These are phyloP conservation scores for Doryteuthis pealeii DNA, from an alignment of 1,140 invertebrate species.

Conservation along the genomic window DNA sequence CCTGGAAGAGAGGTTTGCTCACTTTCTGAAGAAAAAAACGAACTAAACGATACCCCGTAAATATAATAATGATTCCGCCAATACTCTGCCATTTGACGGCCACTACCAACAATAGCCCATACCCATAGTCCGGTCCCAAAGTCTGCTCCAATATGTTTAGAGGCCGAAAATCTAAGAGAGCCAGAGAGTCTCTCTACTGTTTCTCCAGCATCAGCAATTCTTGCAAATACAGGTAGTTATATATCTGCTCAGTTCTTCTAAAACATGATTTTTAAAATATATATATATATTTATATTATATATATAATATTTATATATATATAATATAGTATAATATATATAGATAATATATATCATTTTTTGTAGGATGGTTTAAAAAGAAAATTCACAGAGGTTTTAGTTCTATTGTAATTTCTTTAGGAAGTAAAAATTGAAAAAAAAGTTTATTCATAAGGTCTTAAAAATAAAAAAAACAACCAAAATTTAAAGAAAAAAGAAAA, in stretches of 20 bases:
- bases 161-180: neutral
- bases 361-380: too few relatives aligned
- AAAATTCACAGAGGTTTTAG: too few relatives aligned
- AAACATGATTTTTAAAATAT: neutral
- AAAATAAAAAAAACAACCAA: too few relatives aligned
- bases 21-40: neutral
- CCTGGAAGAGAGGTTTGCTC: neutral
- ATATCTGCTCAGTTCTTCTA: neutral
- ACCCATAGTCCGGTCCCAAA: neutral
- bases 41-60: constrained; percentile 1
- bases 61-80: constrained; percentile 1
- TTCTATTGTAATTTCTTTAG: too few relatives aligned
- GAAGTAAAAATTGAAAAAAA: too few relatives aligned
- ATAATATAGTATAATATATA: too few relatives aligned
- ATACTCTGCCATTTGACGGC: constrained; percentile 4
- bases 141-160: constrained; percentile 4
- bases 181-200: neutral
- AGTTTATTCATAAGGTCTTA: too few relatives aligned
- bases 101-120: constrained; percentile 5
- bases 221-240: constrained; percentile 5
- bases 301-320: neutral
- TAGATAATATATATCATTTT: too few relatives aligned
- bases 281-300: constrained; percentile 6
- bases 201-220: constrained; percentile 1
- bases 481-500: too few relatives aligned